phyloP scores from a whole-genome alignment of 2,113 vertebrate genomes.

The Microcebus lehilahytsara region DNA sequence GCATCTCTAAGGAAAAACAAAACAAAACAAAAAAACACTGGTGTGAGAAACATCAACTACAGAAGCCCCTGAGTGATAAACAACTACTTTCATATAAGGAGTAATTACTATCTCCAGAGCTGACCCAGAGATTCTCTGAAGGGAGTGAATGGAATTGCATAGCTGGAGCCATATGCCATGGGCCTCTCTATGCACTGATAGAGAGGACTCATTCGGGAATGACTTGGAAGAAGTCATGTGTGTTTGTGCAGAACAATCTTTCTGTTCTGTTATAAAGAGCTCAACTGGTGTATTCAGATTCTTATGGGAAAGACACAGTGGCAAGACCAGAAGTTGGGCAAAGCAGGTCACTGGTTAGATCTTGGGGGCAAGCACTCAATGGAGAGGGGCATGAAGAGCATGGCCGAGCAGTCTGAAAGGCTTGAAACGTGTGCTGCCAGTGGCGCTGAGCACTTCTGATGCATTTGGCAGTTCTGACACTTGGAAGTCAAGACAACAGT shows the following conservation, averaged over 20 bases:
- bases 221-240: constrained; percentile 52
- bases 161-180: constrained; percentile 68
- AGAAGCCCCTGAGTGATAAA: constrained; percentile 60
- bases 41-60: constrained; percentile 64
- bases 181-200: constrained; percentile 64
- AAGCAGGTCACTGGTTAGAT: constrained; percentile 1
- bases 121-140: constrained; percentile 74
- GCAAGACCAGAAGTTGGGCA: constrained; percentile 19
- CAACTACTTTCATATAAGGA: constrained; percentile 55
- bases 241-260: constrained; percentile 67
- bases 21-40: neutral
- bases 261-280: constrained; percentile 49
- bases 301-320: constrained; percentile 39
- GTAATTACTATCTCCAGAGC: constrained; percentile 73
- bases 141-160: constrained; percentile 53
- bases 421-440: neutral
- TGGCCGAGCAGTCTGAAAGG: neutral
- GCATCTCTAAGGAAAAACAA: constrained; percentile 39
- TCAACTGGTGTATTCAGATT: constrained; percentile 47
- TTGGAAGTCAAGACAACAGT: constrained; percentile 16
- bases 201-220: constrained; percentile 68
- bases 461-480: neutral
- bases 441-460: neutral
- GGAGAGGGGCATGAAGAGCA: neutral
- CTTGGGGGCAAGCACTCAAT: neutral